phyloP scores from a whole-genome alignment of 1,140 invertebrate genomes.

The Chrysomallon squamiferum region DNA sequence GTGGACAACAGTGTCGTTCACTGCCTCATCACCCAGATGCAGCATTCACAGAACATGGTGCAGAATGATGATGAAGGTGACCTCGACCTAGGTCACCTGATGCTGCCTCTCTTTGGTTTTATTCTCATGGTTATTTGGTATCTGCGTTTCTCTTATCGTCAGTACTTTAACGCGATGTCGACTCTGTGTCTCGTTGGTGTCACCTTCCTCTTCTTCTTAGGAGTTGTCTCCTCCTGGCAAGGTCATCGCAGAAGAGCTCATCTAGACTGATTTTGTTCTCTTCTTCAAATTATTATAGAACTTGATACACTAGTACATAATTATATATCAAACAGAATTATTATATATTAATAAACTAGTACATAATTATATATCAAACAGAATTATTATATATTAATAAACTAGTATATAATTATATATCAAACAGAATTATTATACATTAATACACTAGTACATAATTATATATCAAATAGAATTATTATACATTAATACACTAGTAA shows the following conservation, averaged over 20 bases:
- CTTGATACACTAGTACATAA: too few species aligned
- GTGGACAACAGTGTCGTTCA: conserved; percentile 88
- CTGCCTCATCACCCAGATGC: conserved; percentile 72
- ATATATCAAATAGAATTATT: too few species aligned
- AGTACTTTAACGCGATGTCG: conserved; percentile 72
- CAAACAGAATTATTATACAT: too few species aligned
- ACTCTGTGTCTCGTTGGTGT: conserved; percentile 70
- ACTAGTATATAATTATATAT: too few species aligned
- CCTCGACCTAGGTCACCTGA: conserved; percentile 47
- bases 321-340: too few species aligned
- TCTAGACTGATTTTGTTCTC: not conserved
- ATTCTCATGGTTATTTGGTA: conserved; percentile 70
- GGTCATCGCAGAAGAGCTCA: not conserved
- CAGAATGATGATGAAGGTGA: conserved; percentile 23
- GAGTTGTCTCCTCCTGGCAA: conserved; percentile 29
- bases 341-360: too few species aligned
- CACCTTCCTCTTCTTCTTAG: conserved; percentile 69
- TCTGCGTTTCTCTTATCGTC: conserved; percentile 70
- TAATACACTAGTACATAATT: too few species aligned
- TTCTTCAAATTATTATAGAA: too few species aligned
- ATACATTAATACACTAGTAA: too few species aligned
- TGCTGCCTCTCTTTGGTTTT: conserved; percentile 66
- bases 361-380: too few species aligned
- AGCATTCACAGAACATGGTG: not conserved
- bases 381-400: too few species aligned